Evolutionary conservation across 1,140 invertebrate genomes (phyloP), one percentile per base, ranked within the genome.

Genomic region (Holotrichia oblita): DNA sequence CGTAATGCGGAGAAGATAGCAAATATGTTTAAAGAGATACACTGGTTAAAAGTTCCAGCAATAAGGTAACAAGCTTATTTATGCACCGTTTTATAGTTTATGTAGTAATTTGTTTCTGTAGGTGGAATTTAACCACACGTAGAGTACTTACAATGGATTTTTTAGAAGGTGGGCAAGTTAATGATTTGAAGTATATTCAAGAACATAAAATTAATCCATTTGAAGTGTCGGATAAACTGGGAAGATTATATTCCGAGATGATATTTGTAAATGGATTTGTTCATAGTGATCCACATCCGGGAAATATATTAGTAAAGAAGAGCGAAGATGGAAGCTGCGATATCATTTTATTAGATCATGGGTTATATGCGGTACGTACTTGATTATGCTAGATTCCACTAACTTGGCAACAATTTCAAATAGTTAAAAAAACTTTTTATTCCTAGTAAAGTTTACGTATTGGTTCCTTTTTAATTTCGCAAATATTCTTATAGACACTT

Each of bases 231-330:
- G 91, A 91, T 83, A 96, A 96, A 87, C 89, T 99, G 40, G 97
- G 98, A 2, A 89, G 93, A 81, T 87, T 99, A 7, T 99, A 99
- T 88, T 97, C 97, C 61, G 94, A 98, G 85, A 99, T 99, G 98
- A 99, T 99, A 83, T 99, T 99, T 88, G 92, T 94, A 6, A 93
- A 95, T 80, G 98, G 98, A 0, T 99, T 97, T 88, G 96, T 99
- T 14, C 98, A 99, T 85, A 97, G 97, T 87, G 98, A 99, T 90
- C 98, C 98, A 8, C 98, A 99, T 90, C 98, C 98, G 8, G 98
- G 98, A 6, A 99, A 99, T 89, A 96, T 99, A 79, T 88, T 99
- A 2, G 93, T 99, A 0, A 90, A 89, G 75, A 94, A 94, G 82
- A 89, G 89, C 3, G 88, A 91, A 3, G 90, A 90, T 10, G 89